Percentiles rank a stretch among this genome's conserved stretches.
These are phyloP conservation scores for Pipa parva DNA, from an alignment of 2,113 vertebrate species.

Conservation along the genomic window DNA sequence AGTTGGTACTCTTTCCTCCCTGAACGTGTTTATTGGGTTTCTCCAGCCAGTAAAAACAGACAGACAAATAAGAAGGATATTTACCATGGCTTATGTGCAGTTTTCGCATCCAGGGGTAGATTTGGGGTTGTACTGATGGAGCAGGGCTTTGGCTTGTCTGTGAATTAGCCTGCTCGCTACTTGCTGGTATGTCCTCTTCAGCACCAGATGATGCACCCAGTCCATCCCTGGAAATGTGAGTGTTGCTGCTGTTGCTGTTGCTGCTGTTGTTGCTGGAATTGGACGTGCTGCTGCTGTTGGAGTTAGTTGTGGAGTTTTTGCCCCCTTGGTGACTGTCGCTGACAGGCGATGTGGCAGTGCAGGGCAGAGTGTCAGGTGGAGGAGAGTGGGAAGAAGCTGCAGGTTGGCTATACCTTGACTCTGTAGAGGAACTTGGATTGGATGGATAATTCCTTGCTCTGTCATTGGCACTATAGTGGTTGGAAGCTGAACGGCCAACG, in stretches of 20 bases:
- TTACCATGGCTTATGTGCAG: constrained; percentile 96
- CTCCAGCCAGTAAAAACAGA: not conserved
- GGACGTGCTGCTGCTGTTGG: constrained; percentile 70
- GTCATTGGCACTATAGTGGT: constrained; percentile 90
- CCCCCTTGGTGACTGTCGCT: constrained; percentile 79
- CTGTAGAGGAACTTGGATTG: constrained; percentile 77
- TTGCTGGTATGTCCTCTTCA: constrained; percentile 84
- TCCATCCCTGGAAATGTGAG: constrained; percentile 83
- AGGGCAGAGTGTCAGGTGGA: constrained; percentile 82
- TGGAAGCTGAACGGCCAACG: constrained; percentile 80
- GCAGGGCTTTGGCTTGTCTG: constrained; percentile 80
- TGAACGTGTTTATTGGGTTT: not conserved
- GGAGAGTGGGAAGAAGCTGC: constrained; percentile 75
- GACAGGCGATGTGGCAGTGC: constrained; percentile 81
- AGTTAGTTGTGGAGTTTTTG: constrained; percentile 86
- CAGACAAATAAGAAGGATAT: not conserved
- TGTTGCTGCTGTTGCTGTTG: constrained; percentile 54
- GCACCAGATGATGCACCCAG: constrained; percentile 82
- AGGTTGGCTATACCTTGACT: constrained; percentile 90
- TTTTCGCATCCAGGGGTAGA: constrained; percentile 98
- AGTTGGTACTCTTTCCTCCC: constrained; percentile 28
- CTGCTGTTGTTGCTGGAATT: constrained; percentile 54
- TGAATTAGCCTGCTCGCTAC: constrained; percentile 83
- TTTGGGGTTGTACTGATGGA: constrained; percentile 83
- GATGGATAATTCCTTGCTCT: constrained; percentile 84